phyloP scores from a whole-genome alignment of 2,888 invertebrate species.

The Ischnus inquisitorius region DNA sequence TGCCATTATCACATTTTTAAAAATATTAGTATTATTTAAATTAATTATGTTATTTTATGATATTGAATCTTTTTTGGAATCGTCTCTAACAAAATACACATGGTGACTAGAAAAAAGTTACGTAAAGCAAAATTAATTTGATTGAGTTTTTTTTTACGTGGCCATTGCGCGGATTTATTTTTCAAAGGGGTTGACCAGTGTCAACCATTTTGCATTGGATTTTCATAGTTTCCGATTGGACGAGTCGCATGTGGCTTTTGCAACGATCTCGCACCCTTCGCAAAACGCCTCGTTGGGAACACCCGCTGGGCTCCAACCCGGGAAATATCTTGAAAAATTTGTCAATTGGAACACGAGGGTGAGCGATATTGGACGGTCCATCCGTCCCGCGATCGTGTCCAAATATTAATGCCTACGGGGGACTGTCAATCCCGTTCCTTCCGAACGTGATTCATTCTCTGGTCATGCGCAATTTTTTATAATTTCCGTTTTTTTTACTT shows the following conservation, averaged over 20 bases:
- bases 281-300: conserved; percentile 18
- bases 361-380: conserved; percentile 34
- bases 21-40: too few species aligned
- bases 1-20: too few species aligned
- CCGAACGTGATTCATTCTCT: conserved; percentile 17
- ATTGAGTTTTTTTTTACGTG: conserved; percentile 8
- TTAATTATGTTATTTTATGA: too few species aligned
- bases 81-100: too few species aligned
- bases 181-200: conserved; percentile 34
- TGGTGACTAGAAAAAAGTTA: too few species aligned
- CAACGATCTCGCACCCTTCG: conserved; percentile 23
- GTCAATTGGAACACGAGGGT: conserved; percentile 76
- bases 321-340: conserved; percentile 77
- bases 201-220: conserved; percentile 76
- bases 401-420: conserved; percentile 63
- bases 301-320: conserved; percentile 52
- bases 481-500: background rate
- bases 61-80: too few species aligned
- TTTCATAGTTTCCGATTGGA: conserved; percentile 75
- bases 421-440: conserved; percentile 51
- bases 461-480: conserved; percentile 17
- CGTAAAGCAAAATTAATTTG: background rate
- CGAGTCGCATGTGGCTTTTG: conserved; percentile 45
- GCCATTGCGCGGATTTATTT: background rate
- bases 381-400: conserved; percentile 60